Conservation (phyloP, 2,888 invertebrate genomes). For the Agrilus biguttatus region DNA sequence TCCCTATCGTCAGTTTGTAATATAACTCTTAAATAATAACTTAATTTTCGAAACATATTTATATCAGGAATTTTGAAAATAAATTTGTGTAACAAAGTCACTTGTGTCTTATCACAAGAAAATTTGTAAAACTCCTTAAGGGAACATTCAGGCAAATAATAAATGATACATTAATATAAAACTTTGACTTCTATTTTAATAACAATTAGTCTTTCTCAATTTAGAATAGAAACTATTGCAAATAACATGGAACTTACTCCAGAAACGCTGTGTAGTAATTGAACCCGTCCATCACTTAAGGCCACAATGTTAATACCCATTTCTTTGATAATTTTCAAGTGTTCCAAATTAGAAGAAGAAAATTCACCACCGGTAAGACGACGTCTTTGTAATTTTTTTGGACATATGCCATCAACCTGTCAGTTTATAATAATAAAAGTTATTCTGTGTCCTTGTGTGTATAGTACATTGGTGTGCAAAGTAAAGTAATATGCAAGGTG, state of each 20-base stretch:
- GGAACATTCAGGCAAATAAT: neutral
- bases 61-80: too few species aligned
- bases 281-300: slow-evolving; percentile 78
- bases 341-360: slow-evolving; percentile 65
- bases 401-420: slow-evolving; percentile 52
- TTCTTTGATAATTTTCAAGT: slow-evolving; percentile 70
- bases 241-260: slow-evolving; percentile 45
- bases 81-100: too few species aligned
- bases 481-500: too few species aligned
- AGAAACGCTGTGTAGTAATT: slow-evolving; percentile 77
- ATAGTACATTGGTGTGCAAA: too few species aligned
- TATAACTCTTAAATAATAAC: too few species aligned
- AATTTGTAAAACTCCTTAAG: too few species aligned
- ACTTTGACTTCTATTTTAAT: neutral
- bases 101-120: too few species aligned
- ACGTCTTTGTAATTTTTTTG: slow-evolving; percentile 44
- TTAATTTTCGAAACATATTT: too few species aligned
- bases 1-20: too few species aligned
- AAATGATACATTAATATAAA: neutral
- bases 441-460: too few species aligned
- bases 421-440: too few species aligned
- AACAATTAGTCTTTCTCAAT: neutral
- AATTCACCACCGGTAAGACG: slow-evolving; percentile 56
- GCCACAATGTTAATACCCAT: slow-evolving; percentile 93
- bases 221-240: slow-evolving; percentile 1